phyloP scores from a whole-genome alignment of 2,113 vertebrate genomes.

The Ranitomeya variabilis region DNA sequence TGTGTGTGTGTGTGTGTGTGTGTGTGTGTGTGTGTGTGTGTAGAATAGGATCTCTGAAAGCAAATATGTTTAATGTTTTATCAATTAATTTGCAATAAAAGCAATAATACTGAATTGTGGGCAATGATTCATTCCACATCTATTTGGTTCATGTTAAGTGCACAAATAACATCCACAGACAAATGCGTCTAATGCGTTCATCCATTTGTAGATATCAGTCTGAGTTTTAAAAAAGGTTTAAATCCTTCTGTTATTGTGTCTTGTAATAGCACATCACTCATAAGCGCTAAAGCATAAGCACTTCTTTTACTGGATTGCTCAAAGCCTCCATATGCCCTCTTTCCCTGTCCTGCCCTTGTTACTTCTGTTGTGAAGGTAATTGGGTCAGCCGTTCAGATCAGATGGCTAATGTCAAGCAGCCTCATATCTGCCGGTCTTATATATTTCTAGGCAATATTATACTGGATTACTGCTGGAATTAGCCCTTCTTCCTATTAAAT shows the following conservation, averaged over 20 bases:
- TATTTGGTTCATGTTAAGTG: constrained; percentile 26
- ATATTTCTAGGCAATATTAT: not conserved
- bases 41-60: not conserved
- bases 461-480: not conserved
- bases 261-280: not conserved
- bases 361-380: constrained; percentile 67
- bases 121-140: not conserved
- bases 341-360: constrained; percentile 61
- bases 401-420: constrained; percentile 17
- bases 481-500: not conserved
- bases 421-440: not conserved
- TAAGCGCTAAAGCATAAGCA: constrained; percentile 55
- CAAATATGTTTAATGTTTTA: too few species aligned
- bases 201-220: not conserved
- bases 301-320: constrained; percentile 54
- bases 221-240: constrained; percentile 25
- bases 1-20: too few species aligned
- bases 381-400: constrained; percentile 65
- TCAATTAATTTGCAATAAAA: not conserved
- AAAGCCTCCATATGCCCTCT: constrained; percentile 59
- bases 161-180: constrained; percentile 2
- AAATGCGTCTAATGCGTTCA: not conserved
- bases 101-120: not conserved
- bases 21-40: too few species aligned
- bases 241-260: constrained; percentile 21